These are phyloP conservation scores for Portevinia maculata DNA, from an alignment of 2,888 invertebrate genomes.

Conservation along the genomic window DNA sequence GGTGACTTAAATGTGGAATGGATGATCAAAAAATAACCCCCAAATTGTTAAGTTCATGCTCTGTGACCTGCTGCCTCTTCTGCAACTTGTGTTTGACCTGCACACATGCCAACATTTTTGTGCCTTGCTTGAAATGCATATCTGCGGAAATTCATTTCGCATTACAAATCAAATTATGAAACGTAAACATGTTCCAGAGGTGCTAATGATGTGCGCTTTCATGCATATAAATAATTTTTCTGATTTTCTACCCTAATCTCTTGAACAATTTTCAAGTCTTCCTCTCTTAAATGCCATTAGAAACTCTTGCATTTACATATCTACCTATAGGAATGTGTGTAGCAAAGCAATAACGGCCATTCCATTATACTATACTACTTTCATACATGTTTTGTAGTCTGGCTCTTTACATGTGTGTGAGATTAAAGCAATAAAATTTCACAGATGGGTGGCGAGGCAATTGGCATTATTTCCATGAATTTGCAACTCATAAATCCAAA, in stretches of 20 bases:
- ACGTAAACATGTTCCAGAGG: no score
- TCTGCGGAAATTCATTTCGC: no score
- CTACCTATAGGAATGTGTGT: constrained; percentile 13
- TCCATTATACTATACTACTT: constrained; percentile 5
- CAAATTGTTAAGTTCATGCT: no score
- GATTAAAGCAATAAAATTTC: constrained; percentile 54
- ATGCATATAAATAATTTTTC: background rate
- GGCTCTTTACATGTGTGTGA: constrained; percentile 7
- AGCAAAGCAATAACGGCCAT: constrained; percentile 8
- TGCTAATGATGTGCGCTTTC: background rate
- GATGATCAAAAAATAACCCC: no score
- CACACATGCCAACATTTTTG: no score
- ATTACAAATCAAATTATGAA: no score
- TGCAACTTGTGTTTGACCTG: no score
- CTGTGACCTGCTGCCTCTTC: no score
- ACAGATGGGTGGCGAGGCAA: constrained; percentile 57
- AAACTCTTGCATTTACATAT: constrained; percentile 6
- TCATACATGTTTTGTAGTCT: constrained; percentile 35
- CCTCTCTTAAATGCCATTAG: constrained; percentile 21
- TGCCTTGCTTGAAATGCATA: no score
- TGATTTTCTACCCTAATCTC: background rate
- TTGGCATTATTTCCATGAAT: constrained; percentile 32
- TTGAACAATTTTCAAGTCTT: background rate
- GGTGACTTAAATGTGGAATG: no score
- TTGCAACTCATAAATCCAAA: constrained; percentile 10